Evolutionary conservation across 2,113 vertebrate genomes (phyloP).

Genomic region (Bubalus kerabau): DNA sequence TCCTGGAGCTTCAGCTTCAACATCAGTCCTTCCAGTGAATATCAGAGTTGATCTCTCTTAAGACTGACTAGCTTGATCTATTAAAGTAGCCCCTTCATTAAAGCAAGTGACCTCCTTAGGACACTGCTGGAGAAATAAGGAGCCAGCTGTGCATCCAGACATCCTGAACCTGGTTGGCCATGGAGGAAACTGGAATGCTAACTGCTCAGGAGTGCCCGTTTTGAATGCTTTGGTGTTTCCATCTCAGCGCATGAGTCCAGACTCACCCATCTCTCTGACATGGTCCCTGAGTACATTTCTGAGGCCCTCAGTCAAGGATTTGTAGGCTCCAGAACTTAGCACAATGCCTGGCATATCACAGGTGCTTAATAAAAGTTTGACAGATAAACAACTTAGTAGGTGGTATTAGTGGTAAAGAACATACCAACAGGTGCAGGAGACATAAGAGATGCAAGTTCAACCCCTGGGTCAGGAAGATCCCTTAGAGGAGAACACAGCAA

Average conservation of each 20-base stretch:
- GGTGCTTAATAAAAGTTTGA: not conserved
- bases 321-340: not conserved
- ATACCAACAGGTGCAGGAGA: not conserved
- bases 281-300: not conserved
- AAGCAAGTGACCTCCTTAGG: not conserved
- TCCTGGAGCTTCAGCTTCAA: not conserved
- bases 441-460: not conserved
- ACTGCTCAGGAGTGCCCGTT: not conserved
- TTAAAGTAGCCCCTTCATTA: accelerated
- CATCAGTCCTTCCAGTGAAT: not conserved
- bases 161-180: accelerated
- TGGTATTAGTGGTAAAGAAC: not conserved
- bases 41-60: not conserved
- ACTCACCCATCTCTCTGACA: not conserved
- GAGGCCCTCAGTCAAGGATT: not conserved
- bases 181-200: not conserved
- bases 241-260: not conserved
- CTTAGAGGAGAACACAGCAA: not conserved
- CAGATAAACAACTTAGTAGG: not conserved
- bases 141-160: not conserved
- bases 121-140: not conserved
- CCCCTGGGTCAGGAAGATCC: not conserved
- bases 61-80: not conserved
- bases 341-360: not conserved
- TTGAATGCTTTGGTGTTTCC: not conserved